These are phyloP conservation scores for Pseudolycoriella hygida DNA, from an alignment of 2,888 invertebrate genomes.

Conservation along the genomic window DNA sequence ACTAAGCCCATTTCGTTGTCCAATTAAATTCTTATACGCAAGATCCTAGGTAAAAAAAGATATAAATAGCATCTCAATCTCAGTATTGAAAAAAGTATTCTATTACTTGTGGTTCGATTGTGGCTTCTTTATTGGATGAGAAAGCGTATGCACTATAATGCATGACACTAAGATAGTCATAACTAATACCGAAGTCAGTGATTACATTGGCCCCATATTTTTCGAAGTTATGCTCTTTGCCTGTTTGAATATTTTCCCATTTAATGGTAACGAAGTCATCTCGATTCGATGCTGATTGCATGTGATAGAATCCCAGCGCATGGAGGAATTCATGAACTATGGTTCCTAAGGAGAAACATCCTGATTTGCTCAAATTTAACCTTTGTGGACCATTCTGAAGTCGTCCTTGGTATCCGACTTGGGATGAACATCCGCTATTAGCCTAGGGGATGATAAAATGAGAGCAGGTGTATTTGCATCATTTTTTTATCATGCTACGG, in stretches of 20 bases:
- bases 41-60: background rate
- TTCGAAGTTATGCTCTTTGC: conserved; percentile 46
- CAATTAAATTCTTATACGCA: conserved; percentile 9
- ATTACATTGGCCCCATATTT: conserved; percentile 38
- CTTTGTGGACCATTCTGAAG: conserved; percentile 12
- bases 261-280: conserved; percentile 3
- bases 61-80: too few species aligned
- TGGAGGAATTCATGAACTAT: conserved; percentile 63
- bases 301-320: conserved; percentile 60
- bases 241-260: conserved; percentile 28
- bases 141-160: conserved; percentile 60
- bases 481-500: too few species aligned
- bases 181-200: conserved; percentile 44
- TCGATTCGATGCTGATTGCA: conserved; percentile 53
- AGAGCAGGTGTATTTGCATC: too few species aligned
- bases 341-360: conserved; percentile 31
- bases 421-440: conserved; percentile 58
- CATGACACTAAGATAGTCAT: conserved; percentile 66
- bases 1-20: conserved; percentile 19
- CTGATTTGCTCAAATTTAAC: conserved; percentile 17
- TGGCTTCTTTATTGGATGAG: conserved; percentile 45
- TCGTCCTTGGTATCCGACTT: conserved; percentile 43
- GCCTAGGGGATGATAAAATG: background rate
- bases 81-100: background rate
- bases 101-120: conserved; percentile 47